These are phyloP conservation scores for Phalacrocorax carbo DNA, from an alignment of 2,113 vertebrate species.

Conservation along the genomic window DNA sequence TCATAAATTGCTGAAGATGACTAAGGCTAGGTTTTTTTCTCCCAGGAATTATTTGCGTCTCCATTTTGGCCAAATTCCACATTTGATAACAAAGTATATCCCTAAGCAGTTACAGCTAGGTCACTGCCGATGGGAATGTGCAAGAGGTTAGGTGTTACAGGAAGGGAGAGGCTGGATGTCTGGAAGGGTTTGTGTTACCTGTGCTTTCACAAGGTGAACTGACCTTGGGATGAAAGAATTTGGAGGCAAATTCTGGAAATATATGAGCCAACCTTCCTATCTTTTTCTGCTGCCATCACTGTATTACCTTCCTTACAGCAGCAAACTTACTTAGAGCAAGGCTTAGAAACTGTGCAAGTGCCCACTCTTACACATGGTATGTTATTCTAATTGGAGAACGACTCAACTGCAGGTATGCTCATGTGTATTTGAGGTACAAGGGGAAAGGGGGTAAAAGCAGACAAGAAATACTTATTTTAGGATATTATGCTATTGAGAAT, in stretches of 20 bases:
- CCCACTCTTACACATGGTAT: rapidly evolving
- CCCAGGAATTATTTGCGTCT: background rate
- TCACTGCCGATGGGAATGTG: background rate
- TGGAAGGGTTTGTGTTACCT: background rate
- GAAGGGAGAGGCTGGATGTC: background rate
- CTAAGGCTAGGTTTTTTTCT: background rate
- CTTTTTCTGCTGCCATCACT: background rate
- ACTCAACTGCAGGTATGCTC: background rate
- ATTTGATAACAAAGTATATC: background rate
- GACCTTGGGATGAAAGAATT: background rate
- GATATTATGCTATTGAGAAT: background rate
- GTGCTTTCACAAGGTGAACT: background rate
- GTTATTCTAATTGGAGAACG: background rate
- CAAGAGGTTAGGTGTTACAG: background rate
- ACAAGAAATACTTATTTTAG: background rate
- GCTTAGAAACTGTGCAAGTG: background rate
- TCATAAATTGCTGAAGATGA: background rate
- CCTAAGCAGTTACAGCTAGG: background rate
- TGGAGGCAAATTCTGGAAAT: background rate
- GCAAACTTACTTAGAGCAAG: background rate
- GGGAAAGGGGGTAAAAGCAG: background rate
- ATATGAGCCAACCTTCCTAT: background rate
- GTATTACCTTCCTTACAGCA: background rate
- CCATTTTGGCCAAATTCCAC: background rate
- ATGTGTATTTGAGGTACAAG: background rate